Conservation (phyloP, 2,113 vertebrate species). For the Xiphophorus maculatus region DNA sequence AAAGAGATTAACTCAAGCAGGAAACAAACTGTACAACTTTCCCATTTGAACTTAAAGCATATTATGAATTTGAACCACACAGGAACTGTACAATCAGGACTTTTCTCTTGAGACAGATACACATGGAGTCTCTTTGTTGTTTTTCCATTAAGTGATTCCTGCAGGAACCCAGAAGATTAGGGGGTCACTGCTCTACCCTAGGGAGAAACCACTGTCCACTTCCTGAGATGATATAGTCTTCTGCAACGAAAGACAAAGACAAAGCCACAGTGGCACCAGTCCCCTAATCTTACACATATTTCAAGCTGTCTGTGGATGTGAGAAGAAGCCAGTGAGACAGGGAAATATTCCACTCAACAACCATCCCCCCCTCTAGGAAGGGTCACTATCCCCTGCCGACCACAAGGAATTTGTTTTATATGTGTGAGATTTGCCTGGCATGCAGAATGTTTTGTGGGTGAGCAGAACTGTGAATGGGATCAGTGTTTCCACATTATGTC, state of each 20-base stretch:
- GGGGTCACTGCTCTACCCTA: slow-evolving; percentile 40
- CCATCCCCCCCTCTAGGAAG: slow-evolving; percentile 34
- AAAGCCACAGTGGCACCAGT: slow-evolving; percentile 57
- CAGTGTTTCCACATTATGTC: slow-evolving; percentile 82
- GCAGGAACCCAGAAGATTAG: slow-evolving; percentile 31
- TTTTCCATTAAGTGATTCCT: slow-evolving; percentile 1
- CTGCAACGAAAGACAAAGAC: slow-evolving; percentile 48
- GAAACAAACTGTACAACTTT: slow-evolving; percentile 5
- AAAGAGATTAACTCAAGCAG: background rate
- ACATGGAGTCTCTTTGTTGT: background rate
- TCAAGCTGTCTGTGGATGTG: slow-evolving; percentile 47
- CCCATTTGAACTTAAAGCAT: background rate
- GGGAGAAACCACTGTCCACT: slow-evolving; percentile 44
- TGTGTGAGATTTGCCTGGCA: slow-evolving; percentile 72
- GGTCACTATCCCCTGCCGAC: slow-evolving; percentile 55
- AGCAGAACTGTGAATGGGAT: slow-evolving; percentile 74
- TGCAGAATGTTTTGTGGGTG: slow-evolving; percentile 71
- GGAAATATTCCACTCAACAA: slow-evolving; percentile 56
- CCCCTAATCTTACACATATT: slow-evolving; percentile 67
- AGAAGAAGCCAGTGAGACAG: slow-evolving; percentile 49
- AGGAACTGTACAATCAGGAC: slow-evolving; percentile 1
- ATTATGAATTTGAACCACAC: slow-evolving; percentile 8
- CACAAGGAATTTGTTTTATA: slow-evolving; percentile 77
- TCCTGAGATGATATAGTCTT: slow-evolving; percentile 50
- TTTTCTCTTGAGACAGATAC: slow-evolving; percentile 1